Evolutionary conservation across 2,888 invertebrate genomes (phyloP), one percentile per base, ranked within the genome.

Genomic region (Drosophila putrida): DNA sequence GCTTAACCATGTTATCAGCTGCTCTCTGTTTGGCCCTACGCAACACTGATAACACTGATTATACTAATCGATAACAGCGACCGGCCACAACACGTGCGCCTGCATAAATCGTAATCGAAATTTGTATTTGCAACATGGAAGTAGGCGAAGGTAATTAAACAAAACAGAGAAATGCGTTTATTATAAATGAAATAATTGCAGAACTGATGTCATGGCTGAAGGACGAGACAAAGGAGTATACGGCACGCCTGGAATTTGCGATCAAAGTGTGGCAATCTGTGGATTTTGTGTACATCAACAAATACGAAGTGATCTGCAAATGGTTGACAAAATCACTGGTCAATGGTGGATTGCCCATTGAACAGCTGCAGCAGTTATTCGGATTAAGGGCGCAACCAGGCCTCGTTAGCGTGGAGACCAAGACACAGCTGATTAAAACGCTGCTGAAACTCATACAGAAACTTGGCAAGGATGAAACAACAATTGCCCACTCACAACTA

Each of bases 231-330:
- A 90, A 90, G 47, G 44, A 83, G 0, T 91, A 90, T 35, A 59
- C 72, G 3, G 86, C 90, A 51, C 91, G 90, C 55, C 53, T 92
- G 1, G 80, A 82, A 33, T 92, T 93, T 62, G 91, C 90, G 0
- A 78, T 91, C 2, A 92, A 91, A 72, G 89, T 91, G 8, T 93
- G 92, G 91, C 90, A 91, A 65, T 91, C 92, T 0, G 75, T 89
- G 0, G 92, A 93, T 51, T 91, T 92, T 35, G 74, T 80, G 0
- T 72, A 91, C 35, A 57, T 83, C 9, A 83, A 75, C 36, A 93
- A 93, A 81, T 90, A 92, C 54, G 91, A 93, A 67, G 75, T 89
- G 5, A 72, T 92, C 5, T 67, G 91, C 3, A 63, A 84, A 15
- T 93, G 92, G 92, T 72, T 93, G 8, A 61, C 59, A 1, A 28